Conservation (phyloP, 2,113 vertebrate species). For the Nycticorax nycticorax region DNA sequence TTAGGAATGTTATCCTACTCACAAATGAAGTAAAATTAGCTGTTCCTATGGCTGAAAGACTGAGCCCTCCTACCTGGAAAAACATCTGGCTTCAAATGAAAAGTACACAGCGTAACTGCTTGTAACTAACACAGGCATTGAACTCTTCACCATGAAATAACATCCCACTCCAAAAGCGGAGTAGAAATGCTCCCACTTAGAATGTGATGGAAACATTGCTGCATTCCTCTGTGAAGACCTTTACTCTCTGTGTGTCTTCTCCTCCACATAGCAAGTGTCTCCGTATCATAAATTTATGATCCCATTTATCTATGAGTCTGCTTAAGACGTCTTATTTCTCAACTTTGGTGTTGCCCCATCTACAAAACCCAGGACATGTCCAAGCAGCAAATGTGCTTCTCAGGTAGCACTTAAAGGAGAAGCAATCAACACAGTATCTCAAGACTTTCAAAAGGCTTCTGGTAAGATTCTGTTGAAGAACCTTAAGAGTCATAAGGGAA, state of each 20-base stretch:
- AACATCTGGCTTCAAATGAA: constrained; percentile 1
- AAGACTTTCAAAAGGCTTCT: background rate
- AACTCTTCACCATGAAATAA: background rate
- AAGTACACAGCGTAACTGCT: background rate
- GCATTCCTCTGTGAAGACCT: background rate
- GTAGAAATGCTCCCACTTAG: background rate
- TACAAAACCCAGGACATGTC: background rate
- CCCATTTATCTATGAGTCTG: background rate
- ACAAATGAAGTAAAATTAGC: background rate
- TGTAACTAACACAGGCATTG: background rate
- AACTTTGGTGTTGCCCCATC: background rate
- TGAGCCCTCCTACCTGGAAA: background rate
- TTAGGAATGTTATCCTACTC: background rate
- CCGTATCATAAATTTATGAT: background rate
- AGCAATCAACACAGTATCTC: fast-evolving
- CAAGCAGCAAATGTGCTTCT: background rate
- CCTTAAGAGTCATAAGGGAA: background rate
- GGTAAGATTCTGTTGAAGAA: background rate
- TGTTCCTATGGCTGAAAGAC: background rate
- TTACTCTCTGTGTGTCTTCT: background rate
- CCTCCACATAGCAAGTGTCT: background rate
- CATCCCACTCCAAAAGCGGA: background rate
- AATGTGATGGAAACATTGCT: background rate
- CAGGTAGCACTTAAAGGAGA: background rate
- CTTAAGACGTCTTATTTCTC: background rate